Conservation (phyloP, 1,140 invertebrate genomes). For the Trachymyrmex cornetzi region DNA sequence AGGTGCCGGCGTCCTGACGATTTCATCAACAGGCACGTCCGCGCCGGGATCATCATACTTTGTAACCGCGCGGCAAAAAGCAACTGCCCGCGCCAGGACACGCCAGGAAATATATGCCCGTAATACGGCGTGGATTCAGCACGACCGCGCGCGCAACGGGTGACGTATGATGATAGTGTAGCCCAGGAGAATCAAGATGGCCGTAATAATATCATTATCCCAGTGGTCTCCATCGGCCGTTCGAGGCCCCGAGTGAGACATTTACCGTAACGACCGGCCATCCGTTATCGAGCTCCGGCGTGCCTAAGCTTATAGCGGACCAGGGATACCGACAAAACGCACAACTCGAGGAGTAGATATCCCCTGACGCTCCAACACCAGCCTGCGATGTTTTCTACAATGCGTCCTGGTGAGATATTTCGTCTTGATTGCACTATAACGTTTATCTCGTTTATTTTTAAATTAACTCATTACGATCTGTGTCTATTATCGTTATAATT, state of each 20-base stretch:
- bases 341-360: slow-evolving; percentile 66
- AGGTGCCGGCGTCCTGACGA: slow-evolving; percentile 78
- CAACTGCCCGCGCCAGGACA: slow-evolving; percentile 73
- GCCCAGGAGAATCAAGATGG: slow-evolving; percentile 82
- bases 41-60: slow-evolving; percentile 82
- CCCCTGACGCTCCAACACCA: slow-evolving; percentile 30
- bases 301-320: slow-evolving; percentile 67
- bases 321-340: slow-evolving; percentile 63
- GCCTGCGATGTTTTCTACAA: background rate
- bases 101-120: slow-evolving; percentile 77
- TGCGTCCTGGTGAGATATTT: background rate
- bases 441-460: slow-evolving; percentile 8
- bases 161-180: slow-evolving; percentile 84
- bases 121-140: slow-evolving; percentile 79
- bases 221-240: slow-evolving; percentile 76
- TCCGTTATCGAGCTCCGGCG: slow-evolving; percentile 74
- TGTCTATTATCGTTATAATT: background rate
- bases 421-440: background rate
- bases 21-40: slow-evolving; percentile 79
- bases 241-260: slow-evolving; percentile 78
- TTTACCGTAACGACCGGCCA: slow-evolving; percentile 79
- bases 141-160: slow-evolving; percentile 75
- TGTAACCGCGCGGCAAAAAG: slow-evolving; percentile 81
- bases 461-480: background rate
- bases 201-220: slow-evolving; percentile 84